Base-by-base conservation (phyloP, 2,888 invertebrate genomes). In the Euzophera pinguis region DNA sequence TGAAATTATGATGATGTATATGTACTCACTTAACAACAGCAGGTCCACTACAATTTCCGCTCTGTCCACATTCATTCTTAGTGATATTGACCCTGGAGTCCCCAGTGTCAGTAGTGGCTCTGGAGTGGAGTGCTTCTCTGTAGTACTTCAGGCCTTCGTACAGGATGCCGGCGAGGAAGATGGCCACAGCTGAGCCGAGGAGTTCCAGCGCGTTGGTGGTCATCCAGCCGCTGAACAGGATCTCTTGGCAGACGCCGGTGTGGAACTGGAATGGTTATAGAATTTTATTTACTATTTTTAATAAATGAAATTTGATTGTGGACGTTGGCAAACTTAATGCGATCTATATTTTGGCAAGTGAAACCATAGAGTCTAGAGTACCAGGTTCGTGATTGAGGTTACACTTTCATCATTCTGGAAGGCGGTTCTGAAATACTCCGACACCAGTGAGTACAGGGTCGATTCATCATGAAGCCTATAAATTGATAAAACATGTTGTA, bases 71-170 rank as follows among this genome's bases (percentile, higher is more conserved):
- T 60, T 90, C 90, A 61, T 76, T 89, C 75, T 90, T 90, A 14
- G 90, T 79, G 60, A 91, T 90, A 53, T 91, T 90, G 47, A 90
- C 87, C 39, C 83, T 76, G 27, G 89, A 88, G 69, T 89, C 85
- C 0, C 78, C 80, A 0, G 77, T 71, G 9, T 73, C 61, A 1
- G 75, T 56, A 10, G 77, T 69, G 32, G 79, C 79, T 1, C 78
- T 60, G 4, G 79, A 65, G 63, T 88, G 86, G 10, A 90, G 71
- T 6, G 84, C 84, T 64, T 92, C 92, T 0, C 93, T 78, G 70
- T 90, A 94, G 87, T 97, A 98, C 89, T 99, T 99, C 2, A 99
- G 92, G 0, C 97, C 97, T 86, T 99, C 99, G 78, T 99, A 99
- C n/a, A 97, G 88, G 17, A 97, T 93, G 0, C 97, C 96, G 74